Evolutionary conservation across 2,888 invertebrate genomes (phyloP), one percentile per base, ranked within the genome.

Genomic region (Eilema griseolum): DNA sequence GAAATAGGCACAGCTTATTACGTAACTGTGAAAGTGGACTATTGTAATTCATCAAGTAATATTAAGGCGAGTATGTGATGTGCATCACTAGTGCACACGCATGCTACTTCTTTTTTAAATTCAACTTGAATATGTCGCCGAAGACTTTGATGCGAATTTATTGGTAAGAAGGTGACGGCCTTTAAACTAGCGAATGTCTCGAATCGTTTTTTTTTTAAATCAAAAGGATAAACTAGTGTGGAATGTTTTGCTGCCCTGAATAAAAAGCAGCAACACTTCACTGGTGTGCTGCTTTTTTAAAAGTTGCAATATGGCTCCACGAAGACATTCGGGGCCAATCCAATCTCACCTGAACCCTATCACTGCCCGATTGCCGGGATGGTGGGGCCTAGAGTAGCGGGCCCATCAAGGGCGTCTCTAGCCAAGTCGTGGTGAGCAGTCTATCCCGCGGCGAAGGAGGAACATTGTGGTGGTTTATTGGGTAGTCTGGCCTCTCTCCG

Each of bases 41-140:
- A 90, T 93, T 93, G 89, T 92, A 89, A 94, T 94, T 92, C 93
- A 90, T 91, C 89, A 85, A 88, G 89, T 86, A 84, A 85, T 90
- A 89, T 86, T 86, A 89, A 86, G 80, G 82, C 77, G 81, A 78
- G 81, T 81, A 83, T 91, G 92, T 87, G 89, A 77, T 78, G 71
- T 77, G 93, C 89, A 92, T 92, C 80, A 80, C 77, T 84, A 88
- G 78, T 78, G 77, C 72, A 69, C 72, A 78, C 79, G 78, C 73
- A 75, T 75, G 78, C 77, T 76, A 75, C 76, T 75, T 86, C 86
- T 86, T 78, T 88, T 87, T 85, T 85, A 85, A 52, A 89, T 88
- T 86, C 75, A 79, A 80, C 67, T 60, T 62, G 62, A 46, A 66
- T 64, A 68, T 73, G 66, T 69, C 71, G 71, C 73, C 70, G 73